Evolutionary conservation across 92 coral and sea anemone species (phyloP).

Genomic region (Desmophyllum pertusum): DNA sequence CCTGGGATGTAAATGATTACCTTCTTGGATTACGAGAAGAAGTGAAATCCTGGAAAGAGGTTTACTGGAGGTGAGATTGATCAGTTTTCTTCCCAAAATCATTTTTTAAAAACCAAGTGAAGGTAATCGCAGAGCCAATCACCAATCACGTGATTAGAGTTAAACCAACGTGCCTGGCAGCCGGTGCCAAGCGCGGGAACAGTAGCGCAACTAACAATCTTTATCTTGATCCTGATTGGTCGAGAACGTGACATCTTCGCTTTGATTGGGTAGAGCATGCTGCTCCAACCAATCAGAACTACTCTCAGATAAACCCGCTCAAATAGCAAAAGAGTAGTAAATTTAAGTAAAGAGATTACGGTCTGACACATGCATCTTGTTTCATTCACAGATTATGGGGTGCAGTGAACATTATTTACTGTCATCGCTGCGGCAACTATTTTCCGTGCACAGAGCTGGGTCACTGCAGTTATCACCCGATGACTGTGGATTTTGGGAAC

Average conservation of each 20-base stretch:
- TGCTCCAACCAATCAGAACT: no score
- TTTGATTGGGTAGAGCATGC: neutral
- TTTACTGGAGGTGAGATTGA: conserved; percentile 84
- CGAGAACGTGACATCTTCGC: neutral
- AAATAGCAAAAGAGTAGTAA: neutral
- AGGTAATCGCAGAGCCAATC: neutral
- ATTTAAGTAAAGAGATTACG: neutral
- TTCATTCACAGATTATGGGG: conserved; percentile 80
- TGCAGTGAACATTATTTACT: conserved; percentile 74
- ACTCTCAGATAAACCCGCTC: neutral
- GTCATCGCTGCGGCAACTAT: conserved; percentile 82
- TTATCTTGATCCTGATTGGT: neutral
- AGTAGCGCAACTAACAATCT: neutral
- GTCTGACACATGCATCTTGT: neutral
- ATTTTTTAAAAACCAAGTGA: neutral
- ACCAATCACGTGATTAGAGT: neutral
- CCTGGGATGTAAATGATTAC: conserved; percentile 94
- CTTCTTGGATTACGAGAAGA: conserved; percentile 85
- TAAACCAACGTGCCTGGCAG: neutral
- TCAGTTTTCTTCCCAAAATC: neutral
- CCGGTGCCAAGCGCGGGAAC: neutral
- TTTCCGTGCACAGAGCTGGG: conserved; percentile 88
- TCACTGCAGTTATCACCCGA: conserved; percentile 90
- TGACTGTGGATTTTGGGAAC: conserved; percentile 61
- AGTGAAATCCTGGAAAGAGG: conserved; percentile 90